Conservation (phyloP, 2,797 vertebrate species). For the Phoxinus dragarum region DNA sequence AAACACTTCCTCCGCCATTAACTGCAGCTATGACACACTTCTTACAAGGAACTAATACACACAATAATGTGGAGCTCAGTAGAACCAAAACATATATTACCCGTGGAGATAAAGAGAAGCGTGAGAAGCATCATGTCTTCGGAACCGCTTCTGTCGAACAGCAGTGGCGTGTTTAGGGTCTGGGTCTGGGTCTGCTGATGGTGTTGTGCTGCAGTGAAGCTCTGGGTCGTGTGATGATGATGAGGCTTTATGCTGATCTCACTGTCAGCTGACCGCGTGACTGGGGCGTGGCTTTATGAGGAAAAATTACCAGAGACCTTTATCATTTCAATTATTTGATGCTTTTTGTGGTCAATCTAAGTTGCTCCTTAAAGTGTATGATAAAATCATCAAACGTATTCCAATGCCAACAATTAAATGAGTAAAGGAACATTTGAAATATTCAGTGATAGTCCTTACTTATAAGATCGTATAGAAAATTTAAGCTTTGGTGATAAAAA, state of each 20-base stretch:
- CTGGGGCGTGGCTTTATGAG: background rate
- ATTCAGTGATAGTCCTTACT: no score
- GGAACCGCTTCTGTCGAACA: background rate
- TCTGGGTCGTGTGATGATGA: background rate
- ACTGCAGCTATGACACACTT: background rate
- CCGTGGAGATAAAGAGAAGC: constrained; percentile 77
- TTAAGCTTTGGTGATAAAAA: no score
- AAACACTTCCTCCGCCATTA: constrained; percentile 19
- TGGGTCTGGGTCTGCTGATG: accelerated
- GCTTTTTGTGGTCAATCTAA: no score
- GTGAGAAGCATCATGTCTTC: constrained; percentile 75
- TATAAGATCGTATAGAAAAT: no score
- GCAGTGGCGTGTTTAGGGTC: background rate
- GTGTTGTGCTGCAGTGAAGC: constrained; percentile 23
- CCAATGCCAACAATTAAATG: no score
- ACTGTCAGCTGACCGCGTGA: constrained; percentile 74
- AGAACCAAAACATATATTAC: constrained; percentile 62
- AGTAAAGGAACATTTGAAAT: no score
- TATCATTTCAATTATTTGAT: background rate
- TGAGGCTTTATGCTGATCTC: constrained; percentile 39
- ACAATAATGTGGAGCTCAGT: accelerated
- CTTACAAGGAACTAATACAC: background rate
- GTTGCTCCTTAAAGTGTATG: no score
- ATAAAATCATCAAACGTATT: no score
- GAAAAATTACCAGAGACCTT: background rate